A percentile compares a stretch with the other conserved stretches of the same genome.
phyloP scores from a whole-genome alignment of 2,888 invertebrate species.

The Melipona bicolor region DNA sequence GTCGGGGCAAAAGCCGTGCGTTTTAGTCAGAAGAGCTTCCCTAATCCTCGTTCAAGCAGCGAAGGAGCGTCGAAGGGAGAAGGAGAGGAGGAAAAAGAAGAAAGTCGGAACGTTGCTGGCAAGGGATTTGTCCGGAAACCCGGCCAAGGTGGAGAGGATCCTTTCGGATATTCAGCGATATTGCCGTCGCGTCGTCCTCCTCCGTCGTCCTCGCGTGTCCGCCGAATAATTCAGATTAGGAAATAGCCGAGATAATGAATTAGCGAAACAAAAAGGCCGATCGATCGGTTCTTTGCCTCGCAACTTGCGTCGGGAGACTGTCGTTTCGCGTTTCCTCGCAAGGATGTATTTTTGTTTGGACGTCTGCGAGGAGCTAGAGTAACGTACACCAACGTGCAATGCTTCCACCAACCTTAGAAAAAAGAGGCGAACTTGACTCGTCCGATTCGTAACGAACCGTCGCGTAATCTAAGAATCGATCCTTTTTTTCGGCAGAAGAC shows the following conservation, averaged over 20 bases:
- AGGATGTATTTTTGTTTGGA: too few species aligned
- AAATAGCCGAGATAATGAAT: constrained; percentile 14
- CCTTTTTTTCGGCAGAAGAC: too few species aligned
- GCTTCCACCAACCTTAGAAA: too few species aligned
- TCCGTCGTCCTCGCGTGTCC: constrained; percentile 4
- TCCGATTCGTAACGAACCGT: too few species aligned
- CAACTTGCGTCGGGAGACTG: too few species aligned
- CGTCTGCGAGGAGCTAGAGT: too few species aligned
- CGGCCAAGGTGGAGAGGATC: constrained; percentile 15
- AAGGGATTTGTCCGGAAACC: background rate
- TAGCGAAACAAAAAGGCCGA: background rate
- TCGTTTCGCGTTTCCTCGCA: too few species aligned
- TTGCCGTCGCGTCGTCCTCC: constrained; percentile 19
- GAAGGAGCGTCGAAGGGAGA: background rate
- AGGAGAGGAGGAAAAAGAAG: background rate
- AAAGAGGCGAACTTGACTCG: too few species aligned
- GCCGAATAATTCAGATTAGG: constrained; percentile 17
- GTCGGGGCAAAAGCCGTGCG: constrained; percentile 24
- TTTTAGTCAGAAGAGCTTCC: constrained; percentile 10
- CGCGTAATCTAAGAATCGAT: too few species aligned
- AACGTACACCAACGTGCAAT: too few species aligned
- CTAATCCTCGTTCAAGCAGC: constrained; percentile 30
- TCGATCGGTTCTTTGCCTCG: background rate
- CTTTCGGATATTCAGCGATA: constrained; percentile 57
- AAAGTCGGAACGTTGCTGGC: background rate